phyloP scores from a whole-genome alignment of 2,113 vertebrate genomes.

The Lasiurus cinereus region DNA sequence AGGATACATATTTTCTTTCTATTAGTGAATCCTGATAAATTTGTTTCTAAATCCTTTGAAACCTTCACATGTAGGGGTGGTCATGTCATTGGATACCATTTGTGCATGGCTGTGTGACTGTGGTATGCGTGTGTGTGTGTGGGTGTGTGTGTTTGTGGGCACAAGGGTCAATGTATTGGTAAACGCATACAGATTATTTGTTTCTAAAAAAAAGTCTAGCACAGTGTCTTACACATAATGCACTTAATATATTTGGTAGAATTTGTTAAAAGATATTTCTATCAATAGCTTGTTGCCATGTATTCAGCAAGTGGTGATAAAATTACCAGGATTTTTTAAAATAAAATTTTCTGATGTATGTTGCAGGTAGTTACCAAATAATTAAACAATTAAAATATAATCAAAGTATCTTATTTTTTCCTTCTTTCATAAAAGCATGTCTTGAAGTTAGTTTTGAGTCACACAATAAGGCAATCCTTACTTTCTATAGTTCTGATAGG shows the following conservation, averaged over 20 bases:
- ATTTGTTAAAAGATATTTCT: background rate
- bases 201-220: background rate
- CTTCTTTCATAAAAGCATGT: background rate
- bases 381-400: conserved; percentile 11
- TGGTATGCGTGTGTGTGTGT: background rate
- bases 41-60: background rate
- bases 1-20: background rate
- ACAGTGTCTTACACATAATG: background rate
- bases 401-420: background rate
- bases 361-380: background rate
- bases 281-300: background rate
- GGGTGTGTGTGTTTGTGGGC: background rate
- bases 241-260: background rate
- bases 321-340: background rate
- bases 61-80: too few relatives aligned
- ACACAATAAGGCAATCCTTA: background rate
- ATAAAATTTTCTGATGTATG: background rate
- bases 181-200: background rate
- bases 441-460: background rate
- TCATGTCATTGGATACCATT: background rate
- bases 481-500: background rate
- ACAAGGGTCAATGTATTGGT: background rate
- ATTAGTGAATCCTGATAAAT: background rate
- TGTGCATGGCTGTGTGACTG: background rate
- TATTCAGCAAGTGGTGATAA: background rate